Base-by-base conservation (phyloP, 2,888 invertebrate genomes). In the Nysson spinosus region DNA sequence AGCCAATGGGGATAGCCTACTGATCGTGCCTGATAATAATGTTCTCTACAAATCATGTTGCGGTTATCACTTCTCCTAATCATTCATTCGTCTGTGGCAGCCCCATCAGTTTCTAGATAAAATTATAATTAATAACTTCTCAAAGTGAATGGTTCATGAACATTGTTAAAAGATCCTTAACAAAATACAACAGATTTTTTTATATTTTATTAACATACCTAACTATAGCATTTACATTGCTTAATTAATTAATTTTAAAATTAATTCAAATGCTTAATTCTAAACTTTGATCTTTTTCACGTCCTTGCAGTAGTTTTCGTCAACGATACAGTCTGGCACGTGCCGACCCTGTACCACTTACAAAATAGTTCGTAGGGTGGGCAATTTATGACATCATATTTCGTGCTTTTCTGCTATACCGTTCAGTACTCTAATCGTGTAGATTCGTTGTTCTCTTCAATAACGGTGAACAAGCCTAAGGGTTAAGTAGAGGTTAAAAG, bases 301-400 rank as follows among this genome's bases (percentile, higher is more conserved):
- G 39, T 50, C 35, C 44, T 50, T 16, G 14, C n/a, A 22, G 19
- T 22, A 19, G 19, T 26, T 37, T 19, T 5, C n/a, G n/a, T n/a
- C 35, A 52, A 49, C 47, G 47, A 50, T 24, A 16, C 17, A 17
- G 54, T 50, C 42, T 14, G 37, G 42, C 37, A 30, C 19, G 7
- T 24, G 11, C n/a, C 6, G 14, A 12, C 3, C 49, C 44, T 43
- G 26, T 47, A 26, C 65, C 42, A 64, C 40, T 62, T 37, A 40
- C 50, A 28, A 58, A 40, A 47, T 62, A 58, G 46, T 66, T 37
- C 32, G 39, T 50, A 52, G 46, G 26, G 50, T 37, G 26, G 40
- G 11, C 5, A 28, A 56, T 61, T 72, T 56, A 69, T 12, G 61
- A 47, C 42, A 22, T 55, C 51, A 51, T 65, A 47, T 72, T 60